Evolutionary conservation across 2,797 vertebrate genomes (phyloP).

Genomic region (Anguilla megastoma): DNA sequence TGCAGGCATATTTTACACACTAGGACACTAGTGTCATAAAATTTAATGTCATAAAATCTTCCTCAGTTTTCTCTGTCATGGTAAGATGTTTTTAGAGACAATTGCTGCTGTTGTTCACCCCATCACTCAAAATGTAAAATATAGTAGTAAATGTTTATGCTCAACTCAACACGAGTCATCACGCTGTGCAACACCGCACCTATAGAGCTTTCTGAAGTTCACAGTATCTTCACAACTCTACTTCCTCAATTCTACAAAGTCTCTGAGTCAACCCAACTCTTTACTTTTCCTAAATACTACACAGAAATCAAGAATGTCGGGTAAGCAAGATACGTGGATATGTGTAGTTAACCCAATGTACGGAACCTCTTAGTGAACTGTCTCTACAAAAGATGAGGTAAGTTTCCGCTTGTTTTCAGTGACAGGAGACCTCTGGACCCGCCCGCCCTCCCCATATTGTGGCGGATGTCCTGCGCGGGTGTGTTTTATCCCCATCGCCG

Average conservation of each 20-base stretch:
- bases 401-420: constrained; percentile 68
- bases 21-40: not conserved
- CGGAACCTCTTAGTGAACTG: constrained; percentile 47
- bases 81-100: not conserved
- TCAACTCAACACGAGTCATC: not conserved
- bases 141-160: not conserved
- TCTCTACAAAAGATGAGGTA: constrained; percentile 54
- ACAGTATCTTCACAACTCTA: not conserved
- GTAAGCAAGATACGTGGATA: not conserved
- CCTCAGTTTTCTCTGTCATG: not conserved
- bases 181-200: not conserved
- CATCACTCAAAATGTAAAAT: not conserved
- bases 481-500: constrained; percentile 65
- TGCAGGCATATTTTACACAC: not conserved
- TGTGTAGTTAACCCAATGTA: not conserved
- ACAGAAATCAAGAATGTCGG: not conserved
- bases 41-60: too few species aligned
- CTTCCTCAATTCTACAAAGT: not conserved
- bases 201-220: not conserved
- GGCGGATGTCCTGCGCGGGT: constrained; percentile 76
- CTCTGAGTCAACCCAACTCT: not conserved
- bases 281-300: not conserved
- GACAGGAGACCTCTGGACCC: constrained; percentile 53
- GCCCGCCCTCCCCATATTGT: constrained; percentile 53
- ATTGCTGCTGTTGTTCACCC: not conserved